Base-by-base conservation (phyloP, 2,888 invertebrate species). In the Heliconius sara region DNA sequence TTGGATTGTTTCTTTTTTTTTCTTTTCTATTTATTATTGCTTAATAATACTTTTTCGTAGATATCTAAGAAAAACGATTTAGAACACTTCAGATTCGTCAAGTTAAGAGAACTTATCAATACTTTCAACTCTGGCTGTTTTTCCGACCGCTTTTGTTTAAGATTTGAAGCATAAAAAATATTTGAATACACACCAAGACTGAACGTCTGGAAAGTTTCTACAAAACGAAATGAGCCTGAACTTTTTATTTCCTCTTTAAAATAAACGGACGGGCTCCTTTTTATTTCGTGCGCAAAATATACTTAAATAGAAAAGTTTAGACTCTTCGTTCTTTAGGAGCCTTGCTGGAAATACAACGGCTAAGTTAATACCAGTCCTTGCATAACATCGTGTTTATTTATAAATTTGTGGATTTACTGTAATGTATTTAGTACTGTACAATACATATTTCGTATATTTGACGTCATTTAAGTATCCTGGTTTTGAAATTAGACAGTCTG, bases 131-230 rank as follows among this genome's bases (percentile, higher is more conserved):
- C 70, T 47, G 25, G 43, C n/a, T 27, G 43, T 25, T 72, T 72
- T 30, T 57, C 57, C 27, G 30, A 16, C 60, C 13, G 60, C 39
- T 60, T 73, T 34, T 60, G 57, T 72, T 72, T 72, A n/a, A 72
- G 9, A 34, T 73, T 73, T 73, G n/a, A 73, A 34, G 73, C 16
- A 60, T 73, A 73, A 60, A 73, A 60, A 73, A 73, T 73, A 73
- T 73, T 39, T 60, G 57, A 73, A 73, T 73, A 60, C 73, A 72
- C 47, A 72, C 72, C 34, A 47, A 65, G 52, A 78, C 77, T 25
- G 65, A 72, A 47, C 66, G 77, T 78, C 77, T 78, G 72, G 77
- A 72, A 78, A 78, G 77, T 78, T 78, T 34, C 39, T 25, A 60
- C 25, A 60, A 73, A 60, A 60, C 60, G 25, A 73, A 73, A 73